phyloP scores from a whole-genome alignment of 2,797 vertebrate species.

The Ctenochaetus hawaiiensis region DNA sequence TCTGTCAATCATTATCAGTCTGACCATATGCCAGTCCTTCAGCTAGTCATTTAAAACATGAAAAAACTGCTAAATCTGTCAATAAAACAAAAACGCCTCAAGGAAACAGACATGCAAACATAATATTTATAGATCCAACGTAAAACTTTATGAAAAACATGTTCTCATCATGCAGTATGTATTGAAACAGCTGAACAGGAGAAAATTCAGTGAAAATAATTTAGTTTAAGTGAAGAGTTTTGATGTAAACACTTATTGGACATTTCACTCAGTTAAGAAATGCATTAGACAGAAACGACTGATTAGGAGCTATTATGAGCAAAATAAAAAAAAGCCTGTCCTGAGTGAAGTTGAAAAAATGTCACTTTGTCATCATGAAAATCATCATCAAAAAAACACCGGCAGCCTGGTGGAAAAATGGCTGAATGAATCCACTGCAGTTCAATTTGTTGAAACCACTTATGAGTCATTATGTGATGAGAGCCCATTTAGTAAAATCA shows the following conservation, averaged over 20 bases:
- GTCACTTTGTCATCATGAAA: neutral
- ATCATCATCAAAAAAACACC: too few relatives aligned
- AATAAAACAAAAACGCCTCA: neutral
- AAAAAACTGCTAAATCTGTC: slow-evolving; percentile 5
- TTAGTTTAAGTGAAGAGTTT: neutral
- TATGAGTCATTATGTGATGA: slow-evolving; percentile 39
- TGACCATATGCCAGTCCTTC: slow-evolving; percentile 6
- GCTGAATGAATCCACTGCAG: slow-evolving; percentile 26
- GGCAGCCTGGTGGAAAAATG: too few relatives aligned
- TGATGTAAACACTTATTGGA: neutral
- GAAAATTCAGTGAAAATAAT: neutral
- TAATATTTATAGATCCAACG: neutral
- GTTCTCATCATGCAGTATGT: neutral
- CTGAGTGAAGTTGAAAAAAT: neutral
- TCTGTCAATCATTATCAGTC: slow-evolving; percentile 16
- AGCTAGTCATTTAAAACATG: neutral
- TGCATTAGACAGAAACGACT: neutral
- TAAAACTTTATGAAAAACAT: neutral
- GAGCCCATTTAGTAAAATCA: slow-evolving; percentile 38
- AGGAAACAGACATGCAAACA: neutral
- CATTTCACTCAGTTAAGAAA: neutral
- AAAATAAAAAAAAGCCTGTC: neutral
- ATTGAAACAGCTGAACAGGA: neutral
- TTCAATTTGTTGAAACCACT: slow-evolving; percentile 57
- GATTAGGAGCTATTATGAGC: slow-evolving; percentile 4